Evolutionary conservation across 92 coral and sea anemone genomes (phyloP), one percentile per base, ranked within the genome.

Genomic region (Bergia sp.): DNA sequence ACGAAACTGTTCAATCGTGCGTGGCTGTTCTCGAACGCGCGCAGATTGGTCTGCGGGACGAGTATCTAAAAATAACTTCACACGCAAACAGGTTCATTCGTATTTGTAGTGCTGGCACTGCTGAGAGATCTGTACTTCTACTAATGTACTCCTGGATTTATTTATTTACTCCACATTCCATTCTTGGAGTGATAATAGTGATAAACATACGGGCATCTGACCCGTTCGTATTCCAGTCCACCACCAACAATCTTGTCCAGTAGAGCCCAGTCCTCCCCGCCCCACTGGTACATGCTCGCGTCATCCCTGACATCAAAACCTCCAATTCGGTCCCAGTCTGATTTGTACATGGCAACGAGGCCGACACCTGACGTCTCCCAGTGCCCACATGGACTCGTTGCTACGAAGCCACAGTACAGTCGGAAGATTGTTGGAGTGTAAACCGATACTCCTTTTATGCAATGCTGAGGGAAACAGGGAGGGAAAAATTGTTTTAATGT

Each of bases 201-300:
- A 49, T 84, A 84, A 1, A 84, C 87, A 69, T 84, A 84, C 43
- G 87, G 87, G 43, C 87, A 84, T 49, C 87, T 44, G 5, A 84
- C 87, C 12, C 87, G 87, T 40, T 84, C 87, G 66, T 84, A 84
- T 37, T 84, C 87, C 64, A 84, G 66, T 5, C 67, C 87, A 43
- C 37, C 43, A 8, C 65, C 78, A 2, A 84, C 87, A 29, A 84
- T 84, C 66, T 71, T 84, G 87, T 84, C 87, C 65, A 84, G 49
- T 71, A 84, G 87, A 12, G 61, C 78, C 87, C 87, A 84, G 87
- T 84, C 87, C 45, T 84, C 87, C 13, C 87, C 87, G 53, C 87
- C 87, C 87, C 87, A 84, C 64, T 71, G n/a, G 42, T 84, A 84
- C 23, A 39, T 13, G 15, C 13, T 29, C 20, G 2, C 29, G 77